A percentile compares a stretch with the other conserved stretches of the same genome.
Evolutionary conservation across 2,888 invertebrate genomes (phyloP).

Genomic region (Stegophylla sp.): DNA sequence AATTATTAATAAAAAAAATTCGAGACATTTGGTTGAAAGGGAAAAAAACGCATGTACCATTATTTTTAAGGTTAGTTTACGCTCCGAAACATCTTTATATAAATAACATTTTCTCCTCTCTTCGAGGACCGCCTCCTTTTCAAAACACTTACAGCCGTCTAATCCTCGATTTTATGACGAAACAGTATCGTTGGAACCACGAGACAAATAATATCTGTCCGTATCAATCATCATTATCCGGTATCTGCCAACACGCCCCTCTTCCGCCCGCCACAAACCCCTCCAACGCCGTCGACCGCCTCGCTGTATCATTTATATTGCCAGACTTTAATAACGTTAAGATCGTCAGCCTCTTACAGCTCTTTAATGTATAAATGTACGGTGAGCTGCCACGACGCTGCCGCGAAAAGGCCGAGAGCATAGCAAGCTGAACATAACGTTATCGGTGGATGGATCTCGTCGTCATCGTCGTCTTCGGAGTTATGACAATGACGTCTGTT

Average conservation of each 20-base stretch:
- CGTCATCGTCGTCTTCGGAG: not conserved
- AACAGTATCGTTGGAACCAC: conserved; percentile 27
- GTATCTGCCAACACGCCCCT: conserved; percentile 31
- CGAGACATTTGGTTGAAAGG: conserved; percentile 6
- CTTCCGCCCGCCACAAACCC: too few species aligned
- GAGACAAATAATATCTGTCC: conserved; percentile 58
- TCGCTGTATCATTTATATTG: conserved; percentile 49
- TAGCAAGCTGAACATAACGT: conserved; percentile 30
- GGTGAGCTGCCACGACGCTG: not conserved
- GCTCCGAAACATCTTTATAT: conserved; percentile 22
- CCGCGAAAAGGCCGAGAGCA: not conserved
- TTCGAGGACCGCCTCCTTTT: conserved; percentile 27
- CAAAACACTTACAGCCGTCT: conserved; percentile 33
- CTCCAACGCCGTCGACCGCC: not conserved
- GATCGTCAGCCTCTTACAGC: conserved; percentile 33
- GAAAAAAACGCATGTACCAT: conserved; percentile 21
- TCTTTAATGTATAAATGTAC: conserved; percentile 41
- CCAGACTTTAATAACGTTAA: conserved; percentile 55
- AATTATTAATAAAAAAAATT: conserved; percentile 9
- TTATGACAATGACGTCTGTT: conserved; percentile 23
- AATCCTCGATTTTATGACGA: conserved; percentile 55
- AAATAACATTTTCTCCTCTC: conserved; percentile 31
- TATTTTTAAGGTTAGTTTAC: conserved; percentile 36
- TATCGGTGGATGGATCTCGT: conserved; percentile 25
- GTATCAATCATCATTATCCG: conserved; percentile 56